Conservation (phyloP, 2,797 vertebrate species). For the Sebastes melanostomus region DNA sequence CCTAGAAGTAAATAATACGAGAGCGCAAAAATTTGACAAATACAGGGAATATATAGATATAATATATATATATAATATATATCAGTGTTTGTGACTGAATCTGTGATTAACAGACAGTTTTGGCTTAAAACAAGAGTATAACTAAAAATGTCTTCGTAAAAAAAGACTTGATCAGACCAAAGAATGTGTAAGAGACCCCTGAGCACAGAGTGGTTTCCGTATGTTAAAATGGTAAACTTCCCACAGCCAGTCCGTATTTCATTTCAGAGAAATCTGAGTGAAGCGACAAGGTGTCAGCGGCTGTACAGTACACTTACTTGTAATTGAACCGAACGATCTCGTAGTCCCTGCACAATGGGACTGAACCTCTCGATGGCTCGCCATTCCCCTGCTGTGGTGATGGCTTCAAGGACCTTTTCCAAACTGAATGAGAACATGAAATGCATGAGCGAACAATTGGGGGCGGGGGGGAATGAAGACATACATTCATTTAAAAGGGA, state of each 20-base stretch:
- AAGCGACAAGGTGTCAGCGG: slow-evolving; percentile 13
- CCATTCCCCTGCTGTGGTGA: slow-evolving; percentile 91
- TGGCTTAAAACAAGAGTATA: background rate
- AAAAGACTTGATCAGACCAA: background rate
- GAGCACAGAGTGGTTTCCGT: background rate
- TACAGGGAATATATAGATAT: background rate
- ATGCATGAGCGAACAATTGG: slow-evolving; percentile 40
- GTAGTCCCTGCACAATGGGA: slow-evolving; percentile 92
- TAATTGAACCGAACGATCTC: slow-evolving; percentile 90
- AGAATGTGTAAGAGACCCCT: background rate
- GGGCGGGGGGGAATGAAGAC: slow-evolving; percentile 1
- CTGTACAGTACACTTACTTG: slow-evolving; percentile 83
- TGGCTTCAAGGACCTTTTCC: slow-evolving; percentile 96
- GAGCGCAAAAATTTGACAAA: background rate
- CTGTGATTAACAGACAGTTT: background rate
- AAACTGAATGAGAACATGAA: slow-evolving; percentile 81
- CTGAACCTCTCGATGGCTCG: slow-evolving; percentile 87
- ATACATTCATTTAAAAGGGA: slow-evolving; percentile 32
- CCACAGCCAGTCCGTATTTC: background rate
- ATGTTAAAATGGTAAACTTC: slow-evolving; percentile 2
- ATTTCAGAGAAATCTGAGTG: slow-evolving; percentile 14
- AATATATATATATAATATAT: background rate
- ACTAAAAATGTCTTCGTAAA: background rate
- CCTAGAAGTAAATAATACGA: background rate
- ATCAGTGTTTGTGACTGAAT: background rate